Percentiles rank a stretch among this genome's conserved stretches.
Conservation (phyloP, 1,140 invertebrate genomes). For the Aphaenogaster ashmeadi region DNA sequence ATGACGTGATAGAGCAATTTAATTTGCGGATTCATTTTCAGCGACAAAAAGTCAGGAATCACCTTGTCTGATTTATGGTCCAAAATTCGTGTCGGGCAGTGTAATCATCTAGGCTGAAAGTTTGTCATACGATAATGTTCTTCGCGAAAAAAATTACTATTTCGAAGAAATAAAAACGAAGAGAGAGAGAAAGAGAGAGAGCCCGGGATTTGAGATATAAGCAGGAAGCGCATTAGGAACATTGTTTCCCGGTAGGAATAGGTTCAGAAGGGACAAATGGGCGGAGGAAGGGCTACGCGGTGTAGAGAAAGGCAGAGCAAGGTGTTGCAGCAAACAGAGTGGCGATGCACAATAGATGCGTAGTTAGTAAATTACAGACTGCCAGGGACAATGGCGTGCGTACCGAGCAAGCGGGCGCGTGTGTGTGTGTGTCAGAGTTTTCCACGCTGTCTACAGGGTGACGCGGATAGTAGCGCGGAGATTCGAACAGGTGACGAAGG, state of each 20-base stretch:
- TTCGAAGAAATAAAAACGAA: not conserved
- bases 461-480: not conserved
- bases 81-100: no score
- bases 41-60: no score
- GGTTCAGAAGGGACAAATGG: conserved; percentile 10
- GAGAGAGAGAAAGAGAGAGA: not conserved
- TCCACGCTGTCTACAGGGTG: conserved; percentile 30
- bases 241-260: conserved; percentile 29
- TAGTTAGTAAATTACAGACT: conserved; percentile 82
- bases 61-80: no score
- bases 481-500: conserved; percentile 38
- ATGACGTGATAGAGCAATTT: no score
- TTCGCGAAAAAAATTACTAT: not conserved
- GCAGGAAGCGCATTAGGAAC: conserved; percentile 1
- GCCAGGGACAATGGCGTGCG: conserved; percentile 75
- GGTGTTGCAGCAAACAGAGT: conserved; percentile 75
- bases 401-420: conserved; percentile 39
- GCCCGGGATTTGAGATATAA: conserved; percentile 2
- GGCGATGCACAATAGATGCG: conserved; percentile 77
- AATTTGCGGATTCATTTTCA: no score
- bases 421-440: conserved; percentile 36
- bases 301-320: conserved; percentile 61
- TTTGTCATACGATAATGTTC: not conserved
- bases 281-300: not conserved
- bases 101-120: not conserved